Evolutionary conservation across 2,888 invertebrate genomes (phyloP).

Genomic region (Mythimna ferrago): DNA sequence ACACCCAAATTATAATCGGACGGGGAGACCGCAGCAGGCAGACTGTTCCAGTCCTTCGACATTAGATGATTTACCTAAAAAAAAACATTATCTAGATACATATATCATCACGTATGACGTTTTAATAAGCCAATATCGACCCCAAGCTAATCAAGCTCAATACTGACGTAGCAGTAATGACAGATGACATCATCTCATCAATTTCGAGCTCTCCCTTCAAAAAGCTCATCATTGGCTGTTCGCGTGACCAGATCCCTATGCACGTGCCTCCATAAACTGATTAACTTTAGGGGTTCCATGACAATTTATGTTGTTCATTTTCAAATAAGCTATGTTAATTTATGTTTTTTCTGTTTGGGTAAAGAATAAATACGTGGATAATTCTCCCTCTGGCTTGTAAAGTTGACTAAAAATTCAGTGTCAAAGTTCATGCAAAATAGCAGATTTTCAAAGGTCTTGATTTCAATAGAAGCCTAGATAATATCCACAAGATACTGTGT

Average conservation of each 20-base stretch:
- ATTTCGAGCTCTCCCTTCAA: slow-evolving; percentile 17
- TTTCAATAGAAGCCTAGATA: no score
- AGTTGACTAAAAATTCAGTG: neutral
- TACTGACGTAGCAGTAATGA: slow-evolving; percentile 46
- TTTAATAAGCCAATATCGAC: slow-evolving; percentile 11
- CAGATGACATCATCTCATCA: slow-evolving; percentile 48
- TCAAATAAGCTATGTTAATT: no score
- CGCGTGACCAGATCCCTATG: slow-evolving; percentile 56
- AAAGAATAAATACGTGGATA: no score
- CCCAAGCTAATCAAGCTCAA: slow-evolving; percentile 42
- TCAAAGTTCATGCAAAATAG: no score
- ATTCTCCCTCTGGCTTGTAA: neutral
- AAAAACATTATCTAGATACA: no score
- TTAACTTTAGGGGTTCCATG: slow-evolving; percentile 23
- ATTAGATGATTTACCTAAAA: no score
- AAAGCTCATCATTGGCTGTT: slow-evolving; percentile 27
- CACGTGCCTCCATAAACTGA: slow-evolving; percentile 51
- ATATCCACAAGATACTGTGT: no score
- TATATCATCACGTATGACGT: neutral
- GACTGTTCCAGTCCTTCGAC: no score
- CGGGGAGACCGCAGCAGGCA: no score
- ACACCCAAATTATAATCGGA: no score
- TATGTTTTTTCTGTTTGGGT: neutral
- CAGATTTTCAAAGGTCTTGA: no score
- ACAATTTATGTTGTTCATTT: neutral